phyloP scores from a whole-genome alignment of 2,113 vertebrate genomes.

The Platichthys stellatus region DNA sequence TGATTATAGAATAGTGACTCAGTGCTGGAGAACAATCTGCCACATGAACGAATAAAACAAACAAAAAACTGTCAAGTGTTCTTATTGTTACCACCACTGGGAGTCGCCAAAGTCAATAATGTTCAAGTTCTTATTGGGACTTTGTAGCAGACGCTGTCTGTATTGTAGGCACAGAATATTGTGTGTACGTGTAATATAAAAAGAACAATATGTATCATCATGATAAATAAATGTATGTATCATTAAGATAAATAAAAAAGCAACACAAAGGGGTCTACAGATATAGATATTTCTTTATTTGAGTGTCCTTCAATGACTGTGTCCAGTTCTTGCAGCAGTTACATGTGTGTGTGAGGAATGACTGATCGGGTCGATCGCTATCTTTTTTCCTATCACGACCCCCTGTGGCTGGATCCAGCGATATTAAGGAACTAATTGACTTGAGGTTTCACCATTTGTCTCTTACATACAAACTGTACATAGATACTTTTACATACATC shows the following conservation, averaged over 20 bases:
- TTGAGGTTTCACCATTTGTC: conserved; percentile 67
- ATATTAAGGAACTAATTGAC: conserved; percentile 48
- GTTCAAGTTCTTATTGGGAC: not conserved
- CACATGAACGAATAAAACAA: no score
- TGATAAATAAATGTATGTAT: not conserved
- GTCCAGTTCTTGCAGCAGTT: conserved; percentile 76
- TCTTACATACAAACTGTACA: conserved; percentile 76
- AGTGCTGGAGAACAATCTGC: no score
- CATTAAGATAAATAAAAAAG: not conserved
- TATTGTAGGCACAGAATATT: no score
- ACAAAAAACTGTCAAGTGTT: not conserved
- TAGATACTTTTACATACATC: conserved; percentile 70
- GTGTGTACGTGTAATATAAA: not conserved
- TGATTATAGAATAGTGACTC: no score
- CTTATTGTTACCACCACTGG: not conserved
- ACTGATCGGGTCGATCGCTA: conserved; percentile 38
- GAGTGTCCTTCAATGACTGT: conserved; percentile 65
- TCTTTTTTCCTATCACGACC: conserved; percentile 18
- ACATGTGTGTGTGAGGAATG: conserved; percentile 61
- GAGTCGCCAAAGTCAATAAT: not conserved
- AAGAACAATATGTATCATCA: not conserved
- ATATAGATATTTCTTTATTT: conserved; percentile 75
- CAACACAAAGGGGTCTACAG: conserved; percentile 38
- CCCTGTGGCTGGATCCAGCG: conserved; percentile 50
- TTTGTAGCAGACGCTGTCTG: not conserved